phyloP scores from a whole-genome alignment of 2,113 vertebrate species.

The Cyanoderma ruficeps region DNA sequence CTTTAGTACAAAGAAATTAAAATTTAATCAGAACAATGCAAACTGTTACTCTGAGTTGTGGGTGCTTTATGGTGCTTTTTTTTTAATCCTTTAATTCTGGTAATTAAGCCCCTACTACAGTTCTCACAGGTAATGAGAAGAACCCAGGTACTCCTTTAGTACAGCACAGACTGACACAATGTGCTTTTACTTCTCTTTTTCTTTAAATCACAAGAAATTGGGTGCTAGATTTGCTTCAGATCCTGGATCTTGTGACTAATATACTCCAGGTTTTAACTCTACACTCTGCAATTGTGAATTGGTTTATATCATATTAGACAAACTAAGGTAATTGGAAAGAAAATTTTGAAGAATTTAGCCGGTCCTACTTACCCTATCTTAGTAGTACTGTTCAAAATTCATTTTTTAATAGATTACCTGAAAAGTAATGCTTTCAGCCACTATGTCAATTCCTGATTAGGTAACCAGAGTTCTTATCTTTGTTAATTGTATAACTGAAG shows the following conservation, averaged over 20 bases:
- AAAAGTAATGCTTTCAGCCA: not conserved
- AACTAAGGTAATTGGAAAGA: not conserved
- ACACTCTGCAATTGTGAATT: not conserved
- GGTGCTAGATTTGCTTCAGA: not conserved
- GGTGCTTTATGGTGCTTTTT: not conserved
- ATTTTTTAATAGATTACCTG: not conserved
- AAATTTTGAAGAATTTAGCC: not conserved
- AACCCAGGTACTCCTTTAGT: not conserved
- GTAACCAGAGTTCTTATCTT: not conserved
- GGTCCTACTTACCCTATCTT: not conserved
- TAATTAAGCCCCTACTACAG: not conserved
- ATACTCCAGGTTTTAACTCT: not conserved
- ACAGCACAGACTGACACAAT: not conserved
- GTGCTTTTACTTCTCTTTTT: not conserved
- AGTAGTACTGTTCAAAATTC: not conserved
- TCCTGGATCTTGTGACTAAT: not conserved
- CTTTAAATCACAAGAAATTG: not conserved
- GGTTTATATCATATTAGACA: not conserved
- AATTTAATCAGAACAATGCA: slow-evolving; percentile 27
- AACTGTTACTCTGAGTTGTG: not conserved
- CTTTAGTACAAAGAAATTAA: slow-evolving; percentile 46
- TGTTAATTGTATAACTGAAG: not conserved
- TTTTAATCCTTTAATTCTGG: not conserved
- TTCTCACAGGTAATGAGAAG: not conserved
- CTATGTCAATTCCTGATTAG: not conserved